Evolutionary conservation across 2,888 invertebrate species (phyloP).

Genomic region (Lycocerus yunnanus): DNA sequence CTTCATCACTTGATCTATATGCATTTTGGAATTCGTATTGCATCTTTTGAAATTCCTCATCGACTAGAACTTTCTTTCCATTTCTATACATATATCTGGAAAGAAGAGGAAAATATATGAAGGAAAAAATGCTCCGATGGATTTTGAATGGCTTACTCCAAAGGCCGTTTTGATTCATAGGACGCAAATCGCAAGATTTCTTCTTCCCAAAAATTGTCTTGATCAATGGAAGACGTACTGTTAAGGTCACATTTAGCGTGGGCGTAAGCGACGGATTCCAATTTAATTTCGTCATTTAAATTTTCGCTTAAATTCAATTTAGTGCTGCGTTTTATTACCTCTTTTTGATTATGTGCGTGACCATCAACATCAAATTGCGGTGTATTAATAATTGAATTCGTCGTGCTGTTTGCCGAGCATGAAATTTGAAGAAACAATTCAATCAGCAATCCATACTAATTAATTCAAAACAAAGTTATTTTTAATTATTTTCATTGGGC

Average conservation of each 20-base stretch:
- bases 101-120: background rate
- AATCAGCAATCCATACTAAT: background rate
- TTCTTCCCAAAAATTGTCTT: background rate
- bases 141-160: background rate
- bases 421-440: background rate
- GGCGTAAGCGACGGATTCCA: background rate
- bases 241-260: background rate
- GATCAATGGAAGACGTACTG: background rate
- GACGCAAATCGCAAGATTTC: background rate
- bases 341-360: background rate
- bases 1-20: background rate
- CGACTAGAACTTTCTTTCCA: background rate
- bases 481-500: background rate
- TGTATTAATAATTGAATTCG: background rate
- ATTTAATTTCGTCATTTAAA: background rate
- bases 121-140: background rate
- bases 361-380: background rate
- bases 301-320: background rate
- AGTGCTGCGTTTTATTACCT: background rate
- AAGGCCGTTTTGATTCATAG: background rate
- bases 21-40: background rate
- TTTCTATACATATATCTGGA: background rate
- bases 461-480: background rate
- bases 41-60: background rate
- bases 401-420: background rate